Base-by-base conservation (phyloP, 2,797 vertebrate species). In the Macropus fuliginosus region DNA sequence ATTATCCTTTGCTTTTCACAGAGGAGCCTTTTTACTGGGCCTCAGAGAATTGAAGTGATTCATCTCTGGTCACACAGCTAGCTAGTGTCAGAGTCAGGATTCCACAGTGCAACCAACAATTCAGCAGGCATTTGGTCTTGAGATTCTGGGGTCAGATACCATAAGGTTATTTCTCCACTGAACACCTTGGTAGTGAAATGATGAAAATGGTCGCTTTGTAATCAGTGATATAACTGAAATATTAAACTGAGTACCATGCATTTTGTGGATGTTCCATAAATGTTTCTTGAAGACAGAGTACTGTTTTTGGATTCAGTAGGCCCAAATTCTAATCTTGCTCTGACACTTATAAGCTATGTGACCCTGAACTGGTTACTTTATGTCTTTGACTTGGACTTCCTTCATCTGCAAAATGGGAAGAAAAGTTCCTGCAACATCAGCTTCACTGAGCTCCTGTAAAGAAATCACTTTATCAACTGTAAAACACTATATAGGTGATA, bases 401-500 rank as follows among this genome's bases (percentile, higher is more conserved):
- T 57, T 57, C 93, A 74, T 91, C 91, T 90, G 34, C 31, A 96
- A 92, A 55, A 87, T 50, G 74, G 74, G 3, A 87, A 87, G 74
- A 87, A 46, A 87, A 87, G 40, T 40, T 21, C n/a, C 66, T 81
- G 11, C 18, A 46, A 10, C 40, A 40, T 87, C 40, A 46, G 4
- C 11, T 87, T 87, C 21, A 46, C 46, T 46, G 40, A 27, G 21
- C 21, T 87, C 27, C 46, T 40, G 6, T 40, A 81, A 81, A 40
- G 66, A 87, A 87, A 50, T 62, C 8, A 24, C 21, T 87, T 50
- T 87, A 87, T 87, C 40, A 46, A 24, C 21, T 87, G 13, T 40
- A 74, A 40, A 40, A n/a, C 16, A 18, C 66, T 40, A 21, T 9
- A 24, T 74, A 74, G 21, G n/a, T 74, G n/a, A 74, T 74, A 8